phyloP scores from a whole-genome alignment of 2,797 vertebrate genomes.

The Alosa sapidissima region DNA sequence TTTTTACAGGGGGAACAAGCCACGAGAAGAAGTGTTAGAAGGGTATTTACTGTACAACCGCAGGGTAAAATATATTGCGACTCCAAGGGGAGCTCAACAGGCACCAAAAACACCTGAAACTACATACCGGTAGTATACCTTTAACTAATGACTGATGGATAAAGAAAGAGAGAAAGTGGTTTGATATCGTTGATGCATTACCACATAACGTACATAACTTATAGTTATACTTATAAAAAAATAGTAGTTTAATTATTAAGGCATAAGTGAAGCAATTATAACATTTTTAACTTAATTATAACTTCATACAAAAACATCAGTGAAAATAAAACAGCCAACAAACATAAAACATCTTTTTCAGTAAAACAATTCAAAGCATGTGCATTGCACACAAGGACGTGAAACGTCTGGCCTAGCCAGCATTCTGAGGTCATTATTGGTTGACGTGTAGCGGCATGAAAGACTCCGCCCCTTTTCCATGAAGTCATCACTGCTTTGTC shows the following conservation, averaged over 20 bases:
- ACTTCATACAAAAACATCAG: neutral
- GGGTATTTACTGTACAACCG: too few species aligned
- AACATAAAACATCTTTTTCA: neutral
- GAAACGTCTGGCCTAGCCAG: neutral
- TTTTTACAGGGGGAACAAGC: too few species aligned
- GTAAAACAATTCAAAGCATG: neutral
- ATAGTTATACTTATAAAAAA: too few species aligned
- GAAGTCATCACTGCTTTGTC: slow-evolving; percentile 1
- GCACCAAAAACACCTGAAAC: too few species aligned
- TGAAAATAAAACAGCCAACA: neutral
- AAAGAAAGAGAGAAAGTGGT: too few species aligned
- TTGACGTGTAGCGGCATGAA: neutral
- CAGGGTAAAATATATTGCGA: too few species aligned
- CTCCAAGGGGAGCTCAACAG: too few species aligned
- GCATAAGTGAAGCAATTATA: slow-evolving; percentile 9
- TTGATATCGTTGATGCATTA: neutral
- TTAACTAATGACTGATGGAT: too few species aligned
- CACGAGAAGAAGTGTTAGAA: too few species aligned
- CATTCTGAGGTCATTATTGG: slow-evolving; percentile 11
- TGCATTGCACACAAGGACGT: neutral
- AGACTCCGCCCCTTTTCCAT: neutral
- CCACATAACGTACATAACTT: neutral
- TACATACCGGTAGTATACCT: too few species aligned
- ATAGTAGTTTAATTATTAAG: slow-evolving; percentile 20
- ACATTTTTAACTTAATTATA: neutral